Evolutionary conservation across 2,888 invertebrate genomes (phyloP), one percentile per base, ranked within the genome.

Genomic region (Drosophila neutralis): DNA sequence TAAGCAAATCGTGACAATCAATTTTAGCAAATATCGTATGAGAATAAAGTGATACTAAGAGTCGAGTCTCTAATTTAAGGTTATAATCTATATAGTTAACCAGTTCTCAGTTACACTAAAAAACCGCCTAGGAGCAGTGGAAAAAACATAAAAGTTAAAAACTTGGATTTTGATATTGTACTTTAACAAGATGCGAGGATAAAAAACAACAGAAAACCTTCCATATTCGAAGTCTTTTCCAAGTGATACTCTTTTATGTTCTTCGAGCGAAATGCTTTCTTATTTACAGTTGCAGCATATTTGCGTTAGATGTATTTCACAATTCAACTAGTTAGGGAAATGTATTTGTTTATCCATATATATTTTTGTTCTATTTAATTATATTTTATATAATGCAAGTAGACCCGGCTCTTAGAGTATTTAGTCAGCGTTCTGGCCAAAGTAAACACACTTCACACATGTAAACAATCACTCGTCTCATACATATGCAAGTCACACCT

Each of bases 401-500:
- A 8, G 45, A 21, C 2, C 24, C 24, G 2, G 24, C 45, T 45
- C 2, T 18, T 21, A 73, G 57, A 7, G 76, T 62, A 73, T 69
- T 58, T 2, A 13, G 27, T 15, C 4, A 33, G 5, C 1, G 48
- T 40, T 33, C 49, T 42, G 4, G 4, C 31, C 13, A 21, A 24
- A 10, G 3, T 27, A 42, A 33, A 40, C n/a, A 40, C n/a, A 36
- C 4, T 42, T 66, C 36, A 31, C 35, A 36, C 48, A 68, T n/a
- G n/a, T 31, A 54, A 52, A 71, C 59, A 45, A 51, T 35, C 64
- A n/a, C 56, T 69, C 36, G 31, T 38, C 64, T 67, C 63, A 67
- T 64, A 74, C 69, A 74, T 79, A 63, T 77, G 80, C 65, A 73
- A 73, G 60, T 38, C 8, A 24, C 45, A 45, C 24, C 24, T 8